These are phyloP conservation scores for Eulemur macaco DNA, from an alignment of 2,113 vertebrate species.

Conservation along the genomic window DNA sequence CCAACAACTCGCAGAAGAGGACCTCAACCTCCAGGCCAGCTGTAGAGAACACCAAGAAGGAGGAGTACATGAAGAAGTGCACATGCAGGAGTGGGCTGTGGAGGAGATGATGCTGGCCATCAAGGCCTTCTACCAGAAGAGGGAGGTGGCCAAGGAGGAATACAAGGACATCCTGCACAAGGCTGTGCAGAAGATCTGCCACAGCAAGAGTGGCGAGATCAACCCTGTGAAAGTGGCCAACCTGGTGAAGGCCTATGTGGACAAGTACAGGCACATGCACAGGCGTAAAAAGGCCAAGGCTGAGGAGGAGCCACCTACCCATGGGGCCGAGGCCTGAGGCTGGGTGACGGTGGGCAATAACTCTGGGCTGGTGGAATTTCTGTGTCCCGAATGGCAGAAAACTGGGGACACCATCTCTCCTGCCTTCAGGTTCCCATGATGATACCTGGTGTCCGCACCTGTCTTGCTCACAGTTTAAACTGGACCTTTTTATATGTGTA, in stretches of 20 bases:
- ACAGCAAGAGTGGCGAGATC: conserved; percentile 98
- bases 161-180: conserved; percentile 99
- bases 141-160: conserved; percentile 97
- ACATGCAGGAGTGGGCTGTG: conserved; percentile 96
- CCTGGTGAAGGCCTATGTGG: conserved; percentile 96
- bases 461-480: neutral
- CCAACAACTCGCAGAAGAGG: conserved; percentile 69
- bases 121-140: conserved; percentile 97
- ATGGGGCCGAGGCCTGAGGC: conserved; percentile 77
- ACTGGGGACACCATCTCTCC: neutral
- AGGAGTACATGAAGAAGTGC: conserved; percentile 87
- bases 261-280: conserved; percentile 95
- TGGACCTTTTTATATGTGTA: conserved; percentile 70
- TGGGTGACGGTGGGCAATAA: neutral
- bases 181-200: conserved; percentile 98
- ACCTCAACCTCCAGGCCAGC: conserved; percentile 55
- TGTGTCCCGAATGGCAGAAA: neutral
- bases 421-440: neutral
- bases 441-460: neutral
- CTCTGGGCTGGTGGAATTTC: neutral
- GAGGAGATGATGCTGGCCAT: conserved; percentile 98
- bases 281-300: conserved; percentile 82
- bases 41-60: conserved; percentile 83
- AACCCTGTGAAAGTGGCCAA: conserved; percentile 97
- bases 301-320: conserved; percentile 42